Base-by-base conservation (phyloP, 2,113 vertebrate genomes). In the Numida meleagris region DNA sequence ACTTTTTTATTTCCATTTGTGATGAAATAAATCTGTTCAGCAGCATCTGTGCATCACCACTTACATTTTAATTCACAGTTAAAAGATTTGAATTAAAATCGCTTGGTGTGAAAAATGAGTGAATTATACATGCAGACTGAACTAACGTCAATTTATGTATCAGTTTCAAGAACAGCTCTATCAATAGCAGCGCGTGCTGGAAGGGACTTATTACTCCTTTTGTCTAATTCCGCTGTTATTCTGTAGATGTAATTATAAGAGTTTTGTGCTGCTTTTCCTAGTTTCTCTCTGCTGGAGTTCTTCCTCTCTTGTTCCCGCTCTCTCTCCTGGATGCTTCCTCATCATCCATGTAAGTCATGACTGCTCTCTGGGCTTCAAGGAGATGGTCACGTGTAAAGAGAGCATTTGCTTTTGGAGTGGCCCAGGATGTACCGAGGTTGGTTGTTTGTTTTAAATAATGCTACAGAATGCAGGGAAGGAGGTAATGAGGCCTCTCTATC, bases 41-140 rank as follows among this genome's bases (percentile, higher is more conserved):
- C 78, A 84, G 72, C 75, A 73, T 78, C 81, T 94, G 25, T 92
- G 86, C 61, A 90, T 95, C 92, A 77, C 63, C 73, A 24, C 71
- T 94, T 82, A 85, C 89, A 91, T 89, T 96, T 97, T 86, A 95
- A 95, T 95, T 97, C 96, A 96, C 68, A 85, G 86, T 89, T 92
- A 90, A 96, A 97, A 62, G 23, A 72, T 80, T 96, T 93, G 93
- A 96, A 96, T 94, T 96, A 94, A 97, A 96, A 96, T 92, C 48
- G 79, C 55, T 95, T 88, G 68, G n/a, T 73, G 15, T 94, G 88
- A 97, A 93, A 96, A 96, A 93, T 81, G 86, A 76, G 53, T 46
- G 83, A 74, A 75, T 88, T 86, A 78, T 8, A 76, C 21, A 57
- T 42, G 65, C 61, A 84, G 48, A 68, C 31, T 81, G 36, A 94